These are phyloP conservation scores for Lepisosteus oculatus DNA, from an alignment of 2,113 vertebrate species.

Conservation along the genomic window DNA sequence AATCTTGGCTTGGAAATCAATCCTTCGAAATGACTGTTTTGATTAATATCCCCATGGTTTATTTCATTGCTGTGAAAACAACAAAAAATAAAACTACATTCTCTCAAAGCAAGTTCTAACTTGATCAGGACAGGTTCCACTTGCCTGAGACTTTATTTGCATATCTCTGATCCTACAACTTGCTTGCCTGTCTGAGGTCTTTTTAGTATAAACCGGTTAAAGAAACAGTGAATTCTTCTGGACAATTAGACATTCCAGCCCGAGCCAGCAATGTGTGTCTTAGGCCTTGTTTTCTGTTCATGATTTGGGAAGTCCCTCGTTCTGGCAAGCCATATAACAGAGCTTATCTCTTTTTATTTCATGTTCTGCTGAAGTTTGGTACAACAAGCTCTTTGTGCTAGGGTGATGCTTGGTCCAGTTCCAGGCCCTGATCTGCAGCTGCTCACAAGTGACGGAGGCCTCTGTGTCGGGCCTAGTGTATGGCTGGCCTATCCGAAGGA, in stretches of 20 bases:
- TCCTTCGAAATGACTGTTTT: too few relatives aligned
- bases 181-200: background rate
- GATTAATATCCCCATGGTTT: too few relatives aligned
- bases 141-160: too few relatives aligned
- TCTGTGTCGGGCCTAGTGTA: too few relatives aligned
- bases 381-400: conserved; percentile 70
- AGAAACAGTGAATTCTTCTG: background rate
- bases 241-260: background rate
- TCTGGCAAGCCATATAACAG: conserved; percentile 55
- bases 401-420: conserved; percentile 60
- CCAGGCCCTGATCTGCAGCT: conserved; percentile 65
- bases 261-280: conserved; percentile 1
- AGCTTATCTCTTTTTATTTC: conserved; percentile 65
- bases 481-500: too few relatives aligned
- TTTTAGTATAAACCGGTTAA: conserved; percentile 1
- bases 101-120: too few relatives aligned
- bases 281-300: conserved; percentile 54
- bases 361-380: conserved; percentile 57
- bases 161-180: background rate
- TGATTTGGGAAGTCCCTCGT: conserved; percentile 54
- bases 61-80: too few relatives aligned
- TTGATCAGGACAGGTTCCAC: too few relatives aligned
- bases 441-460: conserved; percentile 62
- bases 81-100: too few relatives aligned
- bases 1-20: too few relatives aligned